Evolutionary conservation across 2,797 vertebrate species (phyloP).

Genomic region (Orestias chungarensis): DNA sequence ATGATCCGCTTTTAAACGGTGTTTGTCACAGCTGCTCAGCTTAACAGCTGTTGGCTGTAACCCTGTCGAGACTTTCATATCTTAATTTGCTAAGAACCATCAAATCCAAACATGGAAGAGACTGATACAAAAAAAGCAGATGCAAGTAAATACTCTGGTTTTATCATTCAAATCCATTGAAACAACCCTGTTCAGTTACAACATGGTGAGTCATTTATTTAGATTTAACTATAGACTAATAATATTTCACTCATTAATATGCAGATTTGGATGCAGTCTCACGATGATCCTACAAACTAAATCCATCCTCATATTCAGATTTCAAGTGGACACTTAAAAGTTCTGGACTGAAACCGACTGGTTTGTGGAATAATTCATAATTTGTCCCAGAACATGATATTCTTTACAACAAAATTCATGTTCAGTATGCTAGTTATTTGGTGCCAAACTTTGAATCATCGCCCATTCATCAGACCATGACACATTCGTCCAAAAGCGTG

Average conservation of each 20-base stretch:
- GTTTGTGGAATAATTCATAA: neutral
- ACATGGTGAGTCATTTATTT: neutral
- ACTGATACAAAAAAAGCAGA: neutral
- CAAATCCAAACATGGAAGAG: neutral
- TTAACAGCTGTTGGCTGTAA: constrained; percentile 20
- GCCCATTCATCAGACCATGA: neutral
- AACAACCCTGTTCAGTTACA: neutral
- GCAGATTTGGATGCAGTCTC: neutral
- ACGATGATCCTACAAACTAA: neutral
- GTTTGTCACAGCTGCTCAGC: constrained; percentile 17
- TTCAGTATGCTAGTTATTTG: neutral
- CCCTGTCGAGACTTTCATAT: constrained; percentile 21
- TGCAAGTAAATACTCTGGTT: neutral
- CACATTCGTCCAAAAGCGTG: neutral
- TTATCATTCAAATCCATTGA: neutral
- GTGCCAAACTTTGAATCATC: neutral
- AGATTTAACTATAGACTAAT: neutral
- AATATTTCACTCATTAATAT: neutral
- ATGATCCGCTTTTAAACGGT: constrained; percentile 26
- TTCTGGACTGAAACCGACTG: neutral
- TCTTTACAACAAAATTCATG: neutral
- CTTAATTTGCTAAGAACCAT: neutral
- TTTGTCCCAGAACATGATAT: neutral
- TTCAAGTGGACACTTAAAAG: neutral
- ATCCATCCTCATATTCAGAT: neutral